Evolutionary conservation across 2,797 vertebrate species (phyloP), one percentile per base, ranked within the genome.

Genomic region (Onychomys torridus): DNA sequence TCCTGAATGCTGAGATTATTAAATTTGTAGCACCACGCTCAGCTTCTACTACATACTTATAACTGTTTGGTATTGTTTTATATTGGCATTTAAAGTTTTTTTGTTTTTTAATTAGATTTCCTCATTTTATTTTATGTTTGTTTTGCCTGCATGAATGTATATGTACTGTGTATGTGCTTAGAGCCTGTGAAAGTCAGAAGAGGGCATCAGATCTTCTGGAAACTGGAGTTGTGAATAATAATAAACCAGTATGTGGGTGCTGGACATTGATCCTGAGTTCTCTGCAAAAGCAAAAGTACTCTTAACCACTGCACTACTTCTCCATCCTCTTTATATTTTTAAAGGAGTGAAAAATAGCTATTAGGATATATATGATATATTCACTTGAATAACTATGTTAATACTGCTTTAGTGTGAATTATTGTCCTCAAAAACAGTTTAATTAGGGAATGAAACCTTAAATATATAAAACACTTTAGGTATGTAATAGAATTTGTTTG

Each of bases 401-500:
- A 83, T 90, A 73, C 77, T 95, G 79, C 65, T 55, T 89, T 77
- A 92, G 27, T 83, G 69, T 93, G 21, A 94, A 16, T 93, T 8
- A 75, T 95, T 93, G 52, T 71, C 34, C 17, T 91, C 6, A 91
- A 55, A 57, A 25, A 75, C 3, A 77, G 25, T 91, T 69, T 67
- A 92, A 87, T 76, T 93, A 78, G 4, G 16, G n/a, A 89, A 77
- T 92, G 40, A 89, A 93, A 92, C 7, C 12, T 87, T 79, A 90
- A 83, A 37, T 71, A 94, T 27, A 32, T 67, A 81, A 92, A 95
- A 90, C 13, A 82, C 93, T 90, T 90, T 86, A 61, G 57, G 63
- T 95, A 95, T 25, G 11, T 88, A 63, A 29, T 85, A 88, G 86
- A 92, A 94, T 89, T 10, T 95, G 17, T 79, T 12, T 87, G 25